Base-by-base conservation (phyloP, 2,888 invertebrate genomes). In the Coleophora deauratella region DNA sequence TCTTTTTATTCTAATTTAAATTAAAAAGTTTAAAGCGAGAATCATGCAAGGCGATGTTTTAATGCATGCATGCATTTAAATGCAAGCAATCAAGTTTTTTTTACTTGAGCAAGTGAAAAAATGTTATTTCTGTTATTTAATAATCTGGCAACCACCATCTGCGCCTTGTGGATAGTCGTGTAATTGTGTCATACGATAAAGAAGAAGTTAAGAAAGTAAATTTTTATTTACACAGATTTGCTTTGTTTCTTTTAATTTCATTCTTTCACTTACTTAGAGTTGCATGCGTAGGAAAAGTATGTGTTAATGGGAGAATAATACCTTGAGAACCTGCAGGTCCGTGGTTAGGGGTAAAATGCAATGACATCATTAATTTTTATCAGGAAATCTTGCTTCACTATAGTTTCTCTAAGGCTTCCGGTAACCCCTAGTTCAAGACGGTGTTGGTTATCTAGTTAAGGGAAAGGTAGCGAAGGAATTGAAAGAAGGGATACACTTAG, bases 271-370 rank as follows among this genome's bases (percentile, higher is more conserved):
- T 43, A 36, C 27, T 52, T 54, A 54, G 48, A 72, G 66, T 54
- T 49, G 55, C 85, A 85, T 85, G 84, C 85, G 77, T 61, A 77
- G 75, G 78, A 73, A 65, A 63, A 79, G 75, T 74, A 63, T 73
- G 75, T 80, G 69, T 80, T 80, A 82, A 75, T 73, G 80, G 82
- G 82, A 82, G 59, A 77, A 66, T 78, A 82, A 77, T 85, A 87
- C 87, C 87, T 87, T 87, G 79, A 87, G 87, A 85, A 87, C 87
- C 87, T 87, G 86, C 80, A 63, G 84, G 79, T 86, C 87, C 86
- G 54, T 73, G 81, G 81, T 82, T 64, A 77, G 72, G 76, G 81
- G 70, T 80, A 71, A 81, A 85, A 85, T 80, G 84, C 79, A 84
- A 84, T 72, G 70, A 74, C 55, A 79, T 74, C 56, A 81, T 84